These are phyloP conservation scores for Clarias gariepinus DNA, from an alignment of 2,113 vertebrate genomes.

Conservation along the genomic window DNA sequence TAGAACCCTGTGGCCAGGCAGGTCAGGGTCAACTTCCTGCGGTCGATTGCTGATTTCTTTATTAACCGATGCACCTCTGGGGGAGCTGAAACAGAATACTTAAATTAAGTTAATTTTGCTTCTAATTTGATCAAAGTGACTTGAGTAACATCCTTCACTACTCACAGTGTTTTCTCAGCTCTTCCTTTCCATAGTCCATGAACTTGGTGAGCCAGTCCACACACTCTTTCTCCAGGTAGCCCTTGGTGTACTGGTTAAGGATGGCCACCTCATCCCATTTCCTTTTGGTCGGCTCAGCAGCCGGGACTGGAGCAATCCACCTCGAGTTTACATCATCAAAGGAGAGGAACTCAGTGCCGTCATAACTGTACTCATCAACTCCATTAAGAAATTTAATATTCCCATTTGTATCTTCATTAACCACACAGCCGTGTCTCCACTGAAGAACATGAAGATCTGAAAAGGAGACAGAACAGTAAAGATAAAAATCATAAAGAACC, in stretches of 20 bases:
- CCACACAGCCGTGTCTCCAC: conserved; percentile 54
- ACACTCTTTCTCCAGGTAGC: conserved; percentile 55
- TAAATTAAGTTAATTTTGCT: neutral
- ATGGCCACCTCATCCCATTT: conserved; percentile 52
- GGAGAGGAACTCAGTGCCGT: conserved; percentile 51
- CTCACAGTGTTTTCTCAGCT: neutral
- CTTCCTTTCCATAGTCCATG: conserved; percentile 1
- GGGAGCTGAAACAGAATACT: conserved; percentile 14
- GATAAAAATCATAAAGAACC: neutral
- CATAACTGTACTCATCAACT: conserved; percentile 54
- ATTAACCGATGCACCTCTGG: conserved; percentile 11
- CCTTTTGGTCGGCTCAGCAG: conserved; percentile 41
- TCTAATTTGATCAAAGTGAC: neutral
- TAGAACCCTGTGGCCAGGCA: conserved; percentile 45
- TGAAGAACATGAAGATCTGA: conserved; percentile 55
- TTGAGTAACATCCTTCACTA: neutral
- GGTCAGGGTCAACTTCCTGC: neutral
- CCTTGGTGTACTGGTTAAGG: conserved; percentile 56
- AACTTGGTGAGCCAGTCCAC: conserved; percentile 52
- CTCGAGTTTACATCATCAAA: conserved; percentile 38
- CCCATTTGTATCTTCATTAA: neutral
- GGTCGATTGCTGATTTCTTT: neutral
- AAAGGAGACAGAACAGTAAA: neutral
- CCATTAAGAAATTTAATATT: neutral
- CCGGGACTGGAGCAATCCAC: conserved; percentile 40